Percentiles rank a stretch among this genome's conserved stretches.
Conservation (phyloP, 2,113 vertebrate species). For the Salvelinus alpinus region DNA sequence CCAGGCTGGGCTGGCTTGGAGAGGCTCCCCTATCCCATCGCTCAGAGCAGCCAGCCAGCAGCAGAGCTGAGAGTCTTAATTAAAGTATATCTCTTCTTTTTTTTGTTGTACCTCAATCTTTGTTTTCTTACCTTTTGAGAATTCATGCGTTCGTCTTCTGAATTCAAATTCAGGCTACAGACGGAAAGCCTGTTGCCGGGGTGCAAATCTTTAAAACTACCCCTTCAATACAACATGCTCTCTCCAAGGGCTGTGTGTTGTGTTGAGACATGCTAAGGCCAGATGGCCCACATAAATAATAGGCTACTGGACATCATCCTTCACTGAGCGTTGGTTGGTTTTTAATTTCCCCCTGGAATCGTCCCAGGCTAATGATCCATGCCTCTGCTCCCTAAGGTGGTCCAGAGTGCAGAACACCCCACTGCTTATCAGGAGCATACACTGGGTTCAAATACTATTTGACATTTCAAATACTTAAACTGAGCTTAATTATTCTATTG, state of each 20-base stretch:
- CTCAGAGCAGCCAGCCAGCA: not conserved
- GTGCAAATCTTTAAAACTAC: not conserved
- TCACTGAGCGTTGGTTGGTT: conserved; percentile 33
- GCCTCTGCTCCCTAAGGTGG: not conserved
- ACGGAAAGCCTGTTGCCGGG: not conserved
- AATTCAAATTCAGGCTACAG: too few relatives aligned
- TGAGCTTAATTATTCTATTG: too few relatives aligned
- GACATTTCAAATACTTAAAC: too few relatives aligned
- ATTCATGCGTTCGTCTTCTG: too few relatives aligned
- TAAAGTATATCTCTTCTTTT: too few relatives aligned
- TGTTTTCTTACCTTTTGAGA: too few relatives aligned
- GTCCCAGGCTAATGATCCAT: not conserved
- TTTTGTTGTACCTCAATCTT: too few relatives aligned
- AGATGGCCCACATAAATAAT: conserved; percentile 68
- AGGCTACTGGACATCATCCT: conserved; percentile 51
- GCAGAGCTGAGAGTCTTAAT: too few relatives aligned
- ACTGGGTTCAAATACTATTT: too few relatives aligned
- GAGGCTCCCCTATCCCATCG: not conserved
- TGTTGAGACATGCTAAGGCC: conserved; percentile 32
- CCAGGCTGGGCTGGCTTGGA: not conserved
- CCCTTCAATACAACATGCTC: not conserved
- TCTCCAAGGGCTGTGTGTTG: not conserved
- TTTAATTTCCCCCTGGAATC: not conserved
- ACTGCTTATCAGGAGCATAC: not conserved
- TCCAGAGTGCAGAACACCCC: too few relatives aligned